Conservation (phyloP, 1,140 invertebrate species). For the Conus betulinus region DNA sequence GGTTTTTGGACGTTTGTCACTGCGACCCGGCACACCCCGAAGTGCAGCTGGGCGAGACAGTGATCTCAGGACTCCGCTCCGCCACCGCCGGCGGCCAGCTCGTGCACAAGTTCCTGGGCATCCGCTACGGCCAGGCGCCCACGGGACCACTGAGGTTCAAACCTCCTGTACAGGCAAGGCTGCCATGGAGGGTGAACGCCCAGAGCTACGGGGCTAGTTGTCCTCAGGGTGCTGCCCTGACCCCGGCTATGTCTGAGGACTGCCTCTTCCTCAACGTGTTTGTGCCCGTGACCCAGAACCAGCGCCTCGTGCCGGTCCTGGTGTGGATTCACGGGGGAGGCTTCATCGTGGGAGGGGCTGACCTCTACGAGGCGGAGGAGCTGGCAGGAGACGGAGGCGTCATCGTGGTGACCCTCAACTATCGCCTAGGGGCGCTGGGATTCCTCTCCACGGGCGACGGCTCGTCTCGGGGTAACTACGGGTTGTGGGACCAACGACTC, state of each 20-base stretch:
- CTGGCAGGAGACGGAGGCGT: conserved; percentile 71
- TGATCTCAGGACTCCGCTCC: neutral
- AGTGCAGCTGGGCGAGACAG: neutral
- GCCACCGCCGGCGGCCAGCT: neutral
- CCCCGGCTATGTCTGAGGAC: conserved; percentile 47
- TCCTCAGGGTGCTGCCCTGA: neutral
- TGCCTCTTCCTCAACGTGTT: conserved; percentile 57
- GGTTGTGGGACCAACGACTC: conserved; percentile 63
- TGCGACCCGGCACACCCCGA: neutral
- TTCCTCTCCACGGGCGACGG: conserved; percentile 79
- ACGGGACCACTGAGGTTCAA: conserved; percentile 21
- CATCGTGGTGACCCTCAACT: conserved; percentile 78
- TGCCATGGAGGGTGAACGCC: neutral
- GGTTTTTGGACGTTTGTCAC: neutral
- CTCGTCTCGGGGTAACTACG: conserved; percentile 52
- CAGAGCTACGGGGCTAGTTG: conserved; percentile 13
- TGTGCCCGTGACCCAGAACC: neutral
- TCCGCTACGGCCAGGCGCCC: conserved; percentile 30
- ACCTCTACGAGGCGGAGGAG: conserved; percentile 60
- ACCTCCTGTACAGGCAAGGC: neutral
- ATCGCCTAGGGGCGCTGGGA: conserved; percentile 75
- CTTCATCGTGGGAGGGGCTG: conserved; percentile 48
- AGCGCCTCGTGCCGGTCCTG: conserved; percentile 36
- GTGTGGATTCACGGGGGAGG: conserved; percentile 56
- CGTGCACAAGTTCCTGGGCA: conserved; percentile 27